Evolutionary conservation across 1,140 invertebrate species (phyloP).

Genomic region (Drosophila arawakana): DNA sequence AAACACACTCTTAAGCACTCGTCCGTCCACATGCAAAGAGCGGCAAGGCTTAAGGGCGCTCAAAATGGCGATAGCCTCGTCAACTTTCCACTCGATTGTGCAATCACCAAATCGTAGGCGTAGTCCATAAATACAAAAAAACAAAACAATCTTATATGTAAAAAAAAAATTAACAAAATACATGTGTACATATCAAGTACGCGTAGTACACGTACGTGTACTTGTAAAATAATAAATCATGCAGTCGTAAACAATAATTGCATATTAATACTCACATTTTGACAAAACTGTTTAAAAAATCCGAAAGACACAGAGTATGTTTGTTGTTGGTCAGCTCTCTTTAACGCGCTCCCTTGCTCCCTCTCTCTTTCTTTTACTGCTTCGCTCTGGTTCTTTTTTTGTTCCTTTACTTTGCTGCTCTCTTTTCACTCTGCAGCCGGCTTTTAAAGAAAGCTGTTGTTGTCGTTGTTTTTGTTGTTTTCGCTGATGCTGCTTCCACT

Average conservation of each 20-base stretch:
- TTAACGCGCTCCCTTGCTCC: not conserved
- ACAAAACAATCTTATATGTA: slow-evolving; percentile 11
- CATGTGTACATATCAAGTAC: slow-evolving; percentile 4
- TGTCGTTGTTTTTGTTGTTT: slow-evolving; percentile 56
- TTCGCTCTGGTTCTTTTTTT: not conserved
- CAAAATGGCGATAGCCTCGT: slow-evolving; percentile 56
- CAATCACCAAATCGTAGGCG: slow-evolving; percentile 73
- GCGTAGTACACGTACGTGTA: slow-evolving; percentile 6
- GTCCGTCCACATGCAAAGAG: slow-evolving; percentile 2
- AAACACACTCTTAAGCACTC: not conserved
- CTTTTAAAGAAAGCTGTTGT: slow-evolving; percentile 70
- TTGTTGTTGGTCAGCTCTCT: not conserved
- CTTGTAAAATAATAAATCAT: slow-evolving; percentile 52
- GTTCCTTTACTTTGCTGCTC: slow-evolving; percentile 8
- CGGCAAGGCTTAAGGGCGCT: slow-evolving; percentile 48
- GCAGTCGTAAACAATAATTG: slow-evolving; percentile 71
- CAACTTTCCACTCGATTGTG: slow-evolving; percentile 66
- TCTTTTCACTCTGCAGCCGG: slow-evolving; percentile 55
- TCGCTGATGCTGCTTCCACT: slow-evolving; percentile 52
- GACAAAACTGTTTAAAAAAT: slow-evolving; percentile 41
- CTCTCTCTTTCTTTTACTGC: not conserved
- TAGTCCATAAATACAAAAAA: slow-evolving; percentile 63
- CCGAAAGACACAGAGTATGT: slow-evolving; percentile 15
- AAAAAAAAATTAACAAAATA: not conserved
- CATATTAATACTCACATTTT: slow-evolving; percentile 72